Percentiles rank a stretch among this genome's conserved stretches.
Evolutionary conservation across 2,888 invertebrate genomes (phyloP).

Genomic region (Tipula unca): DNA sequence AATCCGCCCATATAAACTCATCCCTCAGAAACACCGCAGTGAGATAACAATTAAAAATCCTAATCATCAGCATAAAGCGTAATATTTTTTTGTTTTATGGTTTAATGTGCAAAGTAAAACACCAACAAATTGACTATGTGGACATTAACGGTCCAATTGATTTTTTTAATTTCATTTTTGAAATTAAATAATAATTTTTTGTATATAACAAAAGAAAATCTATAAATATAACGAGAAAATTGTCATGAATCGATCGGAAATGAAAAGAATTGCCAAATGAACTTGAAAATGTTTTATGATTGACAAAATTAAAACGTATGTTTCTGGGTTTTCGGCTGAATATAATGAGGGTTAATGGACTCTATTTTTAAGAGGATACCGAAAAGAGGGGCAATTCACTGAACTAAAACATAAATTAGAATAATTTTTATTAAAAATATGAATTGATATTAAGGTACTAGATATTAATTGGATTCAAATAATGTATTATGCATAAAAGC

Average conservation of each 20-base stretch:
- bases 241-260: neutral
- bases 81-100: neutral
- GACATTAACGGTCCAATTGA: neutral
- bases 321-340: too few relatives aligned
- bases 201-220: neutral
- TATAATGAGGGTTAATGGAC: neutral
- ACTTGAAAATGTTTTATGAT: neutral
- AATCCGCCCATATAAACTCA: neutral
- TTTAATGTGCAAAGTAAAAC: neutral
- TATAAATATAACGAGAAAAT: neutral
- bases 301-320: neutral
- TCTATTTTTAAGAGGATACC: neutral
- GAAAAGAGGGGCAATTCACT: neutral
- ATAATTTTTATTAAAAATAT: neutral
- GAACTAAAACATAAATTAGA: neutral
- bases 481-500: too few relatives aligned
- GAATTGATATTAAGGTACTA: neutral
- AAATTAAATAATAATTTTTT: neutral
- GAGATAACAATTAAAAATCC: neutral
- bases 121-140: neutral
- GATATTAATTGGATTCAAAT: neutral
- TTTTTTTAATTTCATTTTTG: neutral
- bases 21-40: neutral
- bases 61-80: neutral
- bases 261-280: neutral